Evolutionary conservation across 1,140 invertebrate species (phyloP), one percentile per base, ranked within the genome.

Genomic region (Euwallacea similis): DNA sequence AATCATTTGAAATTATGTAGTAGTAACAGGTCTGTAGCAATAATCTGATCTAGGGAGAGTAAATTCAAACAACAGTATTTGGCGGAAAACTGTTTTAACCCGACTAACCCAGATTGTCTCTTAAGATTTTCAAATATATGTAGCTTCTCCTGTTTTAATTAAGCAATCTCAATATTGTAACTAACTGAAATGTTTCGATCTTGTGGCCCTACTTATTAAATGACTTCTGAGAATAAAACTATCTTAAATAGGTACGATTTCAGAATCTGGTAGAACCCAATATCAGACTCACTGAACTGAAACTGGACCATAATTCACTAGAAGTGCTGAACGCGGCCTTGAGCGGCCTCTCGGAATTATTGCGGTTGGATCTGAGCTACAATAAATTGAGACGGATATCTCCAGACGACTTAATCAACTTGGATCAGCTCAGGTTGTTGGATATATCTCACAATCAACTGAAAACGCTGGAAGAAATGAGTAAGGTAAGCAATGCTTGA

Each of bases 371-470:
- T 78, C 78, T 94, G 43, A 90, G 91, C 74, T 86, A 91, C 76
- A 94, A 94, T 76, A 85, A 85, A 56, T 78, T 94, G 6, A 87
- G 88, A 64, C 85, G 86, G 53, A 90, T 93, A 58, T 86, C 88
- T 0, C 87, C 89, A 0, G 89, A 90, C 33, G 91, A 93, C 78
- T 83, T 94, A 9, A 88, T 89, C 42, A 90, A 91, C 42, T 83
- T 94, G 71, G 88, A 89, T 62, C 85, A 87, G 42, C 82, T 94
- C 8, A 86, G 86, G 73, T 81, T 90, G 13, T 82, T 94, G 7
- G 91, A 94, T 79, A 83, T 94, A 11, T 93, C 91, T 0, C 83
- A 90, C 76, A 94, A 94, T 80, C 85, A 88, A 59, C 83, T 94
- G 9, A 87, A 86, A 11, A 90, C 90, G 6, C 83, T 94, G 13